Evolutionary conservation across 2,113 vertebrate genomes (phyloP), one percentile per base, ranked within the genome.

Genomic region (Argyrosomus japonicus): DNA sequence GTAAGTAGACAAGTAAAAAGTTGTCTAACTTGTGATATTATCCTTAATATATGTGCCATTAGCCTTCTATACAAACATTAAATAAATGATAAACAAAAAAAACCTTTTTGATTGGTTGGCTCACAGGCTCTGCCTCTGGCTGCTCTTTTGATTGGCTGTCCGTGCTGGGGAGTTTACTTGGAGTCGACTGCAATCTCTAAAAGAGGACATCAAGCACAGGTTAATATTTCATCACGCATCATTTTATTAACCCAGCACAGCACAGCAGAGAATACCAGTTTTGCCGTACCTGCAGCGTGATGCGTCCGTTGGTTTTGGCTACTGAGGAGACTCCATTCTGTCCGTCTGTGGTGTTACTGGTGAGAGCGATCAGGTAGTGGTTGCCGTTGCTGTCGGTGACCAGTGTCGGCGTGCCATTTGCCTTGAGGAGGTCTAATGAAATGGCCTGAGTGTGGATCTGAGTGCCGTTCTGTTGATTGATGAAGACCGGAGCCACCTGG

Each of bases 351-450:
- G 86, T 85, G 86, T 94, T 95, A 88, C 95, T 96, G 95, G 97
- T 96, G 89, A 99, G 93, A 1, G 97, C 96, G 81, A 99, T 97
- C 88, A 99, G 93, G 77, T 99, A 95, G 94, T 97, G 98, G 93
- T 97, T 97, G 84, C 97, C 97, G 54, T 96, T 96, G 89, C 95
- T 94, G 90, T 98, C 96, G 0, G 95, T 96, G 91, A 97, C 92
- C 87, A 97, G 94, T 12, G 96, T 94, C 0, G 97, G 96, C 0
- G 97, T 90, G 18, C 95, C 79, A 6, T 93, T 89, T 21, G 96
- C 94, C 91, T 97, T 97, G 67, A 97, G 93, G 81, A 97, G 93
- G 93, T 97, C 94, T 78, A 95, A 79, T 48, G 95, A 93, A 67
- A 95, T 91, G 81, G 95, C 93, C 67, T 93, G 94, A 50, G 93